Conservation (phyloP, 2,888 invertebrate genomes). For the Venusia cambrica region DNA sequence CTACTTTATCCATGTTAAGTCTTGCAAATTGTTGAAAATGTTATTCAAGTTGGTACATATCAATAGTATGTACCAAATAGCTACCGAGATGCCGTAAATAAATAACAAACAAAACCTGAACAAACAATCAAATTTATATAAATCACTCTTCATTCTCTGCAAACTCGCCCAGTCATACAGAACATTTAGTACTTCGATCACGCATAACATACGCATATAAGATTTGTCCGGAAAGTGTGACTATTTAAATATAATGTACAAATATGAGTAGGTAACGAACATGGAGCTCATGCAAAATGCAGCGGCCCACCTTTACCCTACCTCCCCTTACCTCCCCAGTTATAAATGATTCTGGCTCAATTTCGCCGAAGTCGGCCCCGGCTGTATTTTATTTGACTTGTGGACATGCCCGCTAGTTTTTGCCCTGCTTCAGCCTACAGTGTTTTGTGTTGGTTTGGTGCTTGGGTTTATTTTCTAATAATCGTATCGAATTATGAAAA, state of each 20-base stretch:
- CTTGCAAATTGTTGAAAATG: no score
- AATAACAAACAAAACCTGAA: no score
- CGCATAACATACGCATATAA: constrained; percentile 10
- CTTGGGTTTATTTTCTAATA: no score
- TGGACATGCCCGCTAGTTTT: constrained; percentile 37
- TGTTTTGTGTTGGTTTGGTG: no score
- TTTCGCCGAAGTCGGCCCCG: constrained; percentile 53
- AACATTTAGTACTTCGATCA: constrained; percentile 10
- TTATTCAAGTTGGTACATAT: no score
- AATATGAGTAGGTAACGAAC: constrained; percentile 46
- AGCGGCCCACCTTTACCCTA: constrained; percentile 51
- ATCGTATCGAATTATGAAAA: no score
- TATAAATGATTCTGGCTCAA: constrained; percentile 76
- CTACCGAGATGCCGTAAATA: no score
- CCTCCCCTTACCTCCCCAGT: constrained; percentile 51
- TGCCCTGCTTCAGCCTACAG: constrained; percentile 1
- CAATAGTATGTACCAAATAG: no score
- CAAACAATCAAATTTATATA: neutral
- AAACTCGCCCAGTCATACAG: constrained; percentile 4
- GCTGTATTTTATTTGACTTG: constrained; percentile 65
- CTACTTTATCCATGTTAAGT: no score
- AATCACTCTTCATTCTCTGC: constrained; percentile 1
- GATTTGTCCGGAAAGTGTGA: constrained; percentile 11
- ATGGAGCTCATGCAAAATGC: constrained; percentile 71
- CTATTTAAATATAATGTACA: constrained; percentile 4